phyloP scores from a whole-genome alignment of 2,888 invertebrate species.

The Tinea trinotella region DNA sequence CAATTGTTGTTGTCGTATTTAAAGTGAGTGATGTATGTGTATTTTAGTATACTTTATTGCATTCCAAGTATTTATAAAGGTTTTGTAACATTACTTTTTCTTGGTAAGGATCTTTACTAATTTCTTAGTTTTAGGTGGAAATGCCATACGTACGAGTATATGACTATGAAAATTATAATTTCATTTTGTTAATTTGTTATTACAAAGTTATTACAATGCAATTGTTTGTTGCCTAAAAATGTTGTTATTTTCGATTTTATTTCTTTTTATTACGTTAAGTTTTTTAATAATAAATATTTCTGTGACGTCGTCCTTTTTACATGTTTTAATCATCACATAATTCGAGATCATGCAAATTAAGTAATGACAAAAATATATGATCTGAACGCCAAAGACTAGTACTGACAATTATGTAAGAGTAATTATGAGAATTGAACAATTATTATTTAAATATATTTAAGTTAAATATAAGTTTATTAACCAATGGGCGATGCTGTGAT shows the following conservation, averaged over 20 bases:
- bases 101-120: conserved; percentile 27
- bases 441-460: conserved; percentile 7
- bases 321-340: neutral
- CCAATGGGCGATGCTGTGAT: conserved; percentile 58
- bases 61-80: neutral
- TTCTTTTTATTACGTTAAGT: neutral
- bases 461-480: conserved; percentile 14
- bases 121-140: conserved; percentile 31
- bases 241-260: conserved; percentile 1
- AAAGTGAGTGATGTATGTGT: conserved; percentile 10
- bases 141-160: conserved; percentile 61
- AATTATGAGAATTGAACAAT: conserved; percentile 10
- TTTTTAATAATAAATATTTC: neutral
- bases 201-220: conserved; percentile 23
- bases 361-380: conserved; percentile 45
- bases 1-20: conserved; percentile 21
- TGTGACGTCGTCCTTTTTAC: conserved; percentile 1
- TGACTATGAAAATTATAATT: conserved; percentile 28
- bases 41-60: conserved; percentile 23
- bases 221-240: conserved; percentile 45
- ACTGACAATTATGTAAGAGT: conserved; percentile 29
- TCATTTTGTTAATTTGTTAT: conserved; percentile 4
- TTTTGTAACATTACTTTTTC: conserved; percentile 22
- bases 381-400: conserved; percentile 70
- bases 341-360: neutral